Evolutionary conservation across 2,888 invertebrate genomes (phyloP), one percentile per base, ranked within the genome.

Genomic region (Leucophora obtusa): DNA sequence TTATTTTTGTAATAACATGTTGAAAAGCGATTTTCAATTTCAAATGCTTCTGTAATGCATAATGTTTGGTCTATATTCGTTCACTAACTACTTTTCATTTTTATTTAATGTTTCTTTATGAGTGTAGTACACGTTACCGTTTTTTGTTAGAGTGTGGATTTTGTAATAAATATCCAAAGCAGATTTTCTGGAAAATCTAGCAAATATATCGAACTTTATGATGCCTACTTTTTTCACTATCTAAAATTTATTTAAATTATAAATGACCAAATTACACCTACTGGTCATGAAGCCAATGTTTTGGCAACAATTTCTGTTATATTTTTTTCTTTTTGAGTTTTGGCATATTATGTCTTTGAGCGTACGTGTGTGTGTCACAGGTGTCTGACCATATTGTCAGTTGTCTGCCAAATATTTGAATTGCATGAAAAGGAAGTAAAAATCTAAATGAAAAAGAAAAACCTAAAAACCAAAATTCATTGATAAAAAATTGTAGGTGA

Each of bases 291-390:
- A 38, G 33, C 43, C 43, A 60, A 18, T 38, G 60, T 2, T 59
- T 33, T 17, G 28, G n/a, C 14, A 28, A 28, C 4, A 28, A 28
- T 24, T 21, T 2, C 21, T 21, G 2, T 21, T 21, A 54, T 6
- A 28, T 56, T 24, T 24, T 28, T 28, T 6, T 7, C 7, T 14
- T n/a, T 56, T 28, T 28, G n/a, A 28, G 9, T 8, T 60, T 66
- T 77, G 71, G 77, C 77, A 77, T 66, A 50, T 77, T 77, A 54
- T 77, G 71, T 72, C 60, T 72, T 14, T 47, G 35, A 47, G 71
- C 71, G 60, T 54, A 72, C 71, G 66, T 72, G 77, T 60, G 66
- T 60, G 35, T 72, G 66, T 60, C 77, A 66, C 60, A 71, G 77
- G 54, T 77, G 77, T 77, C 77, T 77, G 65, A 66, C 33, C 53